A percentile compares a stretch with the other conserved stretches of the same genome.
These are phyloP conservation scores for Gymnodraco acuticeps DNA, from an alignment of 2,797 vertebrate species.

Conservation along the genomic window DNA sequence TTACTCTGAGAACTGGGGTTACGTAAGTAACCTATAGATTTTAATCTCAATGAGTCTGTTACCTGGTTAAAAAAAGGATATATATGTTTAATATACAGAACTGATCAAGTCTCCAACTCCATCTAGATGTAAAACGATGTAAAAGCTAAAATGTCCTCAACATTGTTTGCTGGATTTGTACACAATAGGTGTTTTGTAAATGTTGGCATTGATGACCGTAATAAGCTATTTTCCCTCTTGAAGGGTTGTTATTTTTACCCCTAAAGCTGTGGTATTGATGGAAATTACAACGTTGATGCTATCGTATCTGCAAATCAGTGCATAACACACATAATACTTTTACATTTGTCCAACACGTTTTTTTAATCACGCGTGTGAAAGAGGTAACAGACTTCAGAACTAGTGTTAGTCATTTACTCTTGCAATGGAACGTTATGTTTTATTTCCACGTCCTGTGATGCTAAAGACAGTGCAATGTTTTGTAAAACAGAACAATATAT, in stretches of 20 bases:
- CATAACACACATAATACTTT: not conserved
- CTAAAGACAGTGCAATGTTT: not conserved
- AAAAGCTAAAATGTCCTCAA: not conserved
- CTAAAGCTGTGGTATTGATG: not conserved
- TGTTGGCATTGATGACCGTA: not conserved
- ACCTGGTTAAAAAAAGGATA: too few species aligned
- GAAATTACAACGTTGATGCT: not conserved
- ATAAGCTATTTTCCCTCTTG: not conserved
- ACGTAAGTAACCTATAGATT: too few species aligned
- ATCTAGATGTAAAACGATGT: rapidly evolving
- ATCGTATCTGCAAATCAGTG: not conserved
- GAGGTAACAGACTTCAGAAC: too few species aligned
- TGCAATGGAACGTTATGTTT: not conserved
- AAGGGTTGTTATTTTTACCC: not conserved
- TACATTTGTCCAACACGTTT: too few species aligned
- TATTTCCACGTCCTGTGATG: not conserved
- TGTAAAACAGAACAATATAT: not conserved
- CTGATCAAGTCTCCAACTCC: not conserved
- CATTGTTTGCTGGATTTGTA: not conserved
- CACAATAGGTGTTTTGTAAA: not conserved
- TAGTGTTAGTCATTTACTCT: too few species aligned
- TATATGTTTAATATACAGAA: not conserved
- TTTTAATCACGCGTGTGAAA: too few species aligned
- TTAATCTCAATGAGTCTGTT: too few species aligned
- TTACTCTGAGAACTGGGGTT: too few species aligned